These are phyloP conservation scores for Abramis brama DNA, from an alignment of 2,113 vertebrate genomes.

Conservation along the genomic window DNA sequence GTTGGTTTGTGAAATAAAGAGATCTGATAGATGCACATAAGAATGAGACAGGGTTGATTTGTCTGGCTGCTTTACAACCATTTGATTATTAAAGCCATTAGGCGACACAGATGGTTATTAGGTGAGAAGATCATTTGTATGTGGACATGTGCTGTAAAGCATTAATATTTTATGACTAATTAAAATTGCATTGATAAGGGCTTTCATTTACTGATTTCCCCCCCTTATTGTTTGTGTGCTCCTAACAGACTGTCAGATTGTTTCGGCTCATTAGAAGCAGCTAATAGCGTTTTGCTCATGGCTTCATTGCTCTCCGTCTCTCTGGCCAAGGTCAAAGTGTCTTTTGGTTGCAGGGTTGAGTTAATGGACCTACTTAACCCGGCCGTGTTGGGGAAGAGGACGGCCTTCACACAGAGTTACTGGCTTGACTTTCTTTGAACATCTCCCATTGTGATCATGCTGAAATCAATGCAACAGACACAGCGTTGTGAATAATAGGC, in stretches of 20 bases:
- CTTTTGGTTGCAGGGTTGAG: not conserved
- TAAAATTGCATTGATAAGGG: not conserved
- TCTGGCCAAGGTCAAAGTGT: conserved; percentile 30
- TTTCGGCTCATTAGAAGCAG: not conserved
- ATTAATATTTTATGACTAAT: not conserved
- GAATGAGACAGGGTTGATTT: conserved; percentile 11
- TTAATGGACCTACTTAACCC: conserved; percentile 49
- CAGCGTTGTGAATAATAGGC: not conserved
- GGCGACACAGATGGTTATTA: not conserved
- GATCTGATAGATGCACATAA: conserved; percentile 10
- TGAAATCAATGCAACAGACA: not conserved
- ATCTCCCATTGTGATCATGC: not conserved
- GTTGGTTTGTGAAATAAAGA: not conserved
- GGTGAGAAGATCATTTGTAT: not conserved
- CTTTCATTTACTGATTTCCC: not conserved
- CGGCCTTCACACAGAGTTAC: not conserved
- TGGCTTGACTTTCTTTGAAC: not conserved
- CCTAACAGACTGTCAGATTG: not conserved
- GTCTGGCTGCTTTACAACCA: not conserved
- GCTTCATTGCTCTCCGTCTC: conserved; percentile 28
- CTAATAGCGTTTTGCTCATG: not conserved
- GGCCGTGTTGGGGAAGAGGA: conserved; percentile 41
- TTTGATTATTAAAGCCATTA: conserved; percentile 15
- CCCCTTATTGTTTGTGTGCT: not conserved
- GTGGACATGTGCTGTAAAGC: not conserved